Evolutionary conservation across 1,140 invertebrate genomes (phyloP).

Genomic region (Leptinotarsa undecemlineata): DNA sequence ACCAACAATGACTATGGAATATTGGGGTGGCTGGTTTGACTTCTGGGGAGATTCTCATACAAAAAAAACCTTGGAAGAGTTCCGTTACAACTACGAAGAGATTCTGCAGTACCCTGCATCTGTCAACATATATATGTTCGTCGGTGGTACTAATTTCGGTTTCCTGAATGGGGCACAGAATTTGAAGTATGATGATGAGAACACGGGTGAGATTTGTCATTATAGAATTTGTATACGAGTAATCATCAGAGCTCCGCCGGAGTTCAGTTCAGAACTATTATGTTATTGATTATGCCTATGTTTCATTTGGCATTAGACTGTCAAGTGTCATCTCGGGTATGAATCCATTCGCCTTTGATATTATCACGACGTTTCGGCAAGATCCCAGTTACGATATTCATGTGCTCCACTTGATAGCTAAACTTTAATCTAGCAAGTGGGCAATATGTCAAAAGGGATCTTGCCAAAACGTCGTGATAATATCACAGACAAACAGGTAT

Average conservation of each 20-base stretch:
- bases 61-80: constrained; percentile 32
- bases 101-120: constrained; percentile 57
- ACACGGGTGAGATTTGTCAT: constrained; percentile 4
- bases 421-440: no score
- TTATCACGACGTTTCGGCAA: no score
- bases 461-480: no score
- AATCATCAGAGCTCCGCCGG: background rate
- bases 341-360: no score
- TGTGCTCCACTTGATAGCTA: no score
- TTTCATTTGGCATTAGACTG: no score
- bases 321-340: no score
- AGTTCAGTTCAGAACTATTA: no score
- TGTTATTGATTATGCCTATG: no score
- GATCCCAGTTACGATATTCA: no score
- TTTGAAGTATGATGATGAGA: constrained; percentile 13
- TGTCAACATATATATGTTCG: constrained; percentile 74
- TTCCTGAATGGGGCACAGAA: constrained; percentile 62
- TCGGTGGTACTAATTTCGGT: constrained; percentile 72
- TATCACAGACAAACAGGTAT: no score
- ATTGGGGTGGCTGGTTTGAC: constrained; percentile 70
- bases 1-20: constrained; percentile 67
- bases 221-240: background rate
- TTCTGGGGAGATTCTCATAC: constrained; percentile 47
- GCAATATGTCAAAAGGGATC: no score
- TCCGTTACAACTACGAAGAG: constrained; percentile 36